These are phyloP conservation scores for Petromus typicus DNA, from an alignment of 2,113 vertebrate genomes.

Conservation along the genomic window DNA sequence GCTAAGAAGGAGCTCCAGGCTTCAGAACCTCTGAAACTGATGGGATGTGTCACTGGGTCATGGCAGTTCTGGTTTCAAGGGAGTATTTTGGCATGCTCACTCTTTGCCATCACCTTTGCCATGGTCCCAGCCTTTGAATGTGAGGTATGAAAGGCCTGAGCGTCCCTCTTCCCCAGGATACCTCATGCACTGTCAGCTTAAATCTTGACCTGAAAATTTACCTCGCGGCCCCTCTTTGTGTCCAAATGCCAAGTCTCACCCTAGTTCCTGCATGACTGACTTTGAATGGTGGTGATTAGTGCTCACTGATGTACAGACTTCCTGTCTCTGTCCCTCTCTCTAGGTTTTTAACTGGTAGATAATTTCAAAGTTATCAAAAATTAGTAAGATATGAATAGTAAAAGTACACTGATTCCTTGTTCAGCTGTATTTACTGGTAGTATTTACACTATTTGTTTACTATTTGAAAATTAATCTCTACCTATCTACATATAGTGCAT, in stretches of 20 bases:
- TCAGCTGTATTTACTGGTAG: not conserved
- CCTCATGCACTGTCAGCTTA: not conserved
- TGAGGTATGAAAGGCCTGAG: not conserved
- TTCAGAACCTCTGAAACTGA: not conserved
- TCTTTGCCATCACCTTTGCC: not conserved
- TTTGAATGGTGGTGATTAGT: not conserved
- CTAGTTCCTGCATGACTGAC: not conserved
- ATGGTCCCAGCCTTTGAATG: not conserved
- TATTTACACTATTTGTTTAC: not conserved
- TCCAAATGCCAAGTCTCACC: not conserved
- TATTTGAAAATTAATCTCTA: not conserved
- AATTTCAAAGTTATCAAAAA: constrained; percentile 25
- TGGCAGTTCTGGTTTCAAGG: not conserved
- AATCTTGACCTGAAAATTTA: not conserved
- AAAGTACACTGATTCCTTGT: not conserved
- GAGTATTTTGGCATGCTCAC: not conserved
- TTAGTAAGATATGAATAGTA: not conserved
- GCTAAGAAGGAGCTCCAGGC: not conserved
- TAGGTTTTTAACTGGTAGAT: not conserved
- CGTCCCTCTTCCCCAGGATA: not conserved
- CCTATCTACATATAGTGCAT: not conserved
- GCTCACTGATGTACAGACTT: not conserved
- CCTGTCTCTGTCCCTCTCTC: not conserved
- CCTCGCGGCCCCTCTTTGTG: not conserved
- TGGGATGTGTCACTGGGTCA: not conserved